Base-by-base conservation (phyloP, 2,797 vertebrate species). In the Eospalax fontanierii region DNA sequence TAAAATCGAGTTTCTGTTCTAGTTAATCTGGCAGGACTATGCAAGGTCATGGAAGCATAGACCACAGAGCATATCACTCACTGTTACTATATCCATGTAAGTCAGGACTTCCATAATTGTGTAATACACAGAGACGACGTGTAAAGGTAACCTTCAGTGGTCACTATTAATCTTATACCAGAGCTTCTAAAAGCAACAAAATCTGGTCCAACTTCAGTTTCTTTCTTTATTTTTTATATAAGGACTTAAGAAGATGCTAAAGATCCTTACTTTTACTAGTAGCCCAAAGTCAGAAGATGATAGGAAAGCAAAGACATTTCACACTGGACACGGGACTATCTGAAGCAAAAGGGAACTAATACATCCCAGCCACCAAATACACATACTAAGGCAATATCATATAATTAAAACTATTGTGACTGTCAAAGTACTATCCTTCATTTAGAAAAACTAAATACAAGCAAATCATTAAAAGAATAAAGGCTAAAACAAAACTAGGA, bases 281-380 rank as follows among this genome's bases (percentile, higher is more conserved):
- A 80, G 81, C 76, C 59, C 28, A 95, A 76, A 93, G 80, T 66
- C 79, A 95, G 70, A 87, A 61, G 86, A 68, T 16, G 11, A 38
- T 43, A 92, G n/a, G 65, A 93, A 94, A 95, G 80, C 35, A 94
- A 95, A 93, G 88, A 76, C 15, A 83, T 87, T 86, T 95, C 61
- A 89, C 76, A 89, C 8, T 80, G 84, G 59, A 88, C 68, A 74
- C 0, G 76, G 43, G 54, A 83, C 35, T 73, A 40, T 38, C 28
- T 59, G 46, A 93, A 85, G 70, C 57, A 84, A 82, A 93, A 94
- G 57, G 43, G 6, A 91, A 93, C 43, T 33, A 76, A 95, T 94
- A 92, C 9, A 74, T 70, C 86, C 65, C 28, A 63, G 83, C 21
- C 65, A 80, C 38, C 73, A 59, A 92, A 82, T 66, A 82, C 63